Base-by-base conservation (phyloP, 2,797 vertebrate species). In the Typhlichthys subterraneus region DNA sequence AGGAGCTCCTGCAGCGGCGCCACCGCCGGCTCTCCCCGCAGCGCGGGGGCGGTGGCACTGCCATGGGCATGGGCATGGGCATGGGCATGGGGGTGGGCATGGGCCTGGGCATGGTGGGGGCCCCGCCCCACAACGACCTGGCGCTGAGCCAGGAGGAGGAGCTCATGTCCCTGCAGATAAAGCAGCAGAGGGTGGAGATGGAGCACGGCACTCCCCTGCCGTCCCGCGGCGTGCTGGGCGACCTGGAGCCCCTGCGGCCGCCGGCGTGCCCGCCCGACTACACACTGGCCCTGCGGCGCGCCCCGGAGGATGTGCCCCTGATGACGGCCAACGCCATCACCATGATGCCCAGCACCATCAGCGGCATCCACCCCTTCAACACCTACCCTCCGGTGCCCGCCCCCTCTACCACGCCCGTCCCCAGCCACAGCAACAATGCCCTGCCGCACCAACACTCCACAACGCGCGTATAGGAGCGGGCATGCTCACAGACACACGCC, bases 381-480 rank as follows among this genome's bases (percentile, higher is more conserved):
- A 94, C 95, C 7, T 97, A 95, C 56, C 94, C 95, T 53, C 92
- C 93, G 0, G 89, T 93, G 68, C 92, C 94, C 1, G 86, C 90
- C 67, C 92, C 90, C 4, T 84, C 87, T 57, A 85, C 86, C 12
- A 90, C 89, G 53, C 89, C 92, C 0, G 81, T 91, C 62, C 88
- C 92, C 59, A 91, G 91, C 75, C 92, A 93, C 84, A 92, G 90
- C 91, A 97, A 97, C 93, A 97, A 95, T 89, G 95, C 95, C 75
- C 90, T 97, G 82, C 94, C 96, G 64, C 96, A 97, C 84, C 95
- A 96, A 85, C 96, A 96, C 90, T 97, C 96, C 75, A 98, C 96
- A 82, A 97, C 96, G 61, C 93, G 95, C 53, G 96, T 97, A 95
- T 97, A 97, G 90, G 87, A 86, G 77, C 73, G 83, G 90, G 87